Evolutionary conservation across 2,888 invertebrate genomes (phyloP), one percentile per base, ranked within the genome.

Genomic region (Meteorus cinctellus): DNA sequence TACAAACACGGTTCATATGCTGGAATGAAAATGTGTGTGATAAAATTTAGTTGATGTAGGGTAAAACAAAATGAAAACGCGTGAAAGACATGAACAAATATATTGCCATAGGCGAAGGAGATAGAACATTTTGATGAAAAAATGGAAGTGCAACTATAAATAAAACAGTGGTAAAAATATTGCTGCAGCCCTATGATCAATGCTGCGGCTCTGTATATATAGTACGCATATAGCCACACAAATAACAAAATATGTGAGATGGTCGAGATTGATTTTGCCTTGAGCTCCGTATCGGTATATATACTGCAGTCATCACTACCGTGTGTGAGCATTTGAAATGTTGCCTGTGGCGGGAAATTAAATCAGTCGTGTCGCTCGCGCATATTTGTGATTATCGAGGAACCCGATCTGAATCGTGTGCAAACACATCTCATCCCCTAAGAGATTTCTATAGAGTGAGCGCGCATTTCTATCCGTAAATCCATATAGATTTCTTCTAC

Each of bases 251-350:
- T 67, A 59, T 67, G 60, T 27, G 59, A 59, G 67, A 71, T 51
- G 65, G 51, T 55, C 16, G 75, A 70, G 75, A 75, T 75, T 75
- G 75, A 75, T 75, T 74, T 65, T 19, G 48, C 65, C 60, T 27
- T 62, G 62, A 62, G 41, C 45, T 62, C 29, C 41, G 51, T 60
- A 70, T 60, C 41, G 59, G 41, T 59, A 60, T 41, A 70, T 60
- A 27, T 19, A 27, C 41, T 41, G 70, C 16, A 70, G 36, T 70
- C 55, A 55, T 70, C 41, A 60, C 31, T 24, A 59, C 36, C 41
- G 51, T 59, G 51, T 51, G 24, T 10, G 19, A 59, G 29, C 48
- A 74, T 72, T 41, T 41, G 29, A 51, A 62, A 48, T 36, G 51
- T 48, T 27, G 69, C 69, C 66, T 59, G 55, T 70, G 70, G 70